These are phyloP conservation scores for Chalcosyrphus nemorum DNA, from an alignment of 2,888 invertebrate species.

Conservation along the genomic window DNA sequence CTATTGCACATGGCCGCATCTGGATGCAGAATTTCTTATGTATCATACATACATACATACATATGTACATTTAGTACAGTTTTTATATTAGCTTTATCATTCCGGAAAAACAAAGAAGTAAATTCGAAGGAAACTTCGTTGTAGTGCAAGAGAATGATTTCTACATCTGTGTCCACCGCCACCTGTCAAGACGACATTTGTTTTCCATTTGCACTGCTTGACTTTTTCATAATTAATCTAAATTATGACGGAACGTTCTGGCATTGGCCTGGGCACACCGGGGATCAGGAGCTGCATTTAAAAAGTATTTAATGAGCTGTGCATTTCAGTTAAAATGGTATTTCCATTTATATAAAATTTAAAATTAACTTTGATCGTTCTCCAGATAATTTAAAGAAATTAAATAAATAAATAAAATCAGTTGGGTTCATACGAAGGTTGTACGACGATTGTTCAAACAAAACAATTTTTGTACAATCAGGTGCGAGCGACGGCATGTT, in stretches of 20 bases:
- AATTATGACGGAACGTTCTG: neutral
- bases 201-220: slow-evolving; percentile 22
- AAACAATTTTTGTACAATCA: too few relatives aligned
- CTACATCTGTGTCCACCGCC: slow-evolving; percentile 5
- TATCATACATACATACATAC: neutral
- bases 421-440: too few relatives aligned
- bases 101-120: neutral
- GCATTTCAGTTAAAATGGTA: too few relatives aligned
- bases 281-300: too few relatives aligned
- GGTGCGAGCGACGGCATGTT: too few relatives aligned
- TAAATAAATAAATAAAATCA: too few relatives aligned
- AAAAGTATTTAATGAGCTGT: neutral
- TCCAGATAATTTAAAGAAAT: too few relatives aligned
- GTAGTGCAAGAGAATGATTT: neutral
- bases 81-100: neutral
- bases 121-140: neutral
- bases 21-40: slow-evolving; percentile 15
- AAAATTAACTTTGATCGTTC: too few relatives aligned
- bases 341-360: too few relatives aligned
- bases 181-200: slow-evolving; percentile 13
- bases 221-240: slow-evolving; percentile 22
- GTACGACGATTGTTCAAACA: too few relatives aligned
- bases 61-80: neutral
- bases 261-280: neutral
- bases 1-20: slow-evolving; percentile 23